Evolutionary conservation across 1,140 invertebrate genomes (phyloP), one percentile per base, ranked within the genome.

Genomic region (Drosophila miranda): DNA sequence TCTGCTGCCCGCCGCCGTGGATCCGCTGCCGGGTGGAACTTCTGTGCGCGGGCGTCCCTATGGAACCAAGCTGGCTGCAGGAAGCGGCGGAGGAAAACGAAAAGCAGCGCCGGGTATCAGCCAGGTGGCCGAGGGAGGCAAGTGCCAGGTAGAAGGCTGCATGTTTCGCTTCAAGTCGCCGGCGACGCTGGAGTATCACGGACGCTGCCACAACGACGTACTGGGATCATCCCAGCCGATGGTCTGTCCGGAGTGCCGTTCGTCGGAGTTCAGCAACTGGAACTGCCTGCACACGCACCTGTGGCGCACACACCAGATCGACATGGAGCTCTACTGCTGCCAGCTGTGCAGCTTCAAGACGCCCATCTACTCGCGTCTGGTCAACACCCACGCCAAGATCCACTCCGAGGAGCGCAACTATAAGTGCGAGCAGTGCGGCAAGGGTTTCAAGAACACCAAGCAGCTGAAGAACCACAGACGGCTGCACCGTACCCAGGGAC

Each of bases 391-490:
- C 81, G 94, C 93, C 78, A 93, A 93, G 66, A 95, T 94, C 42
- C 96, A 97, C 90, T 92, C 92, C 16, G 92, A 93, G 48, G 92
- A 93, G 41, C 93, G 93, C 7, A 91, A 91, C 51, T 95, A 93
- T 79, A 90, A 93, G 6, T 95, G 95, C 91, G 92, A 94, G 63
- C 90, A 92, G 26, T 96, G 96, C 88, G 92, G 92, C n/a, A 96
- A 96, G 89, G 92, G 93, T 2, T 96, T 96, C 89, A 96, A 96
- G 89, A 96, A 95, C 86, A 92, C 92, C 8, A 95, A 95, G 88
- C 95, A 96, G 77, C 90, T 96, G 50, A 92, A 93, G 26, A 95
- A 95, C 71, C 94, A 95, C 78, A 93, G 93, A 9, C 75, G 92
- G 5, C 91, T 92, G 61, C 92, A 95, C 79, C 91, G 93, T 59